Base-by-base conservation (phyloP, 2,888 invertebrate species). In the Colostygia pectinataria region DNA sequence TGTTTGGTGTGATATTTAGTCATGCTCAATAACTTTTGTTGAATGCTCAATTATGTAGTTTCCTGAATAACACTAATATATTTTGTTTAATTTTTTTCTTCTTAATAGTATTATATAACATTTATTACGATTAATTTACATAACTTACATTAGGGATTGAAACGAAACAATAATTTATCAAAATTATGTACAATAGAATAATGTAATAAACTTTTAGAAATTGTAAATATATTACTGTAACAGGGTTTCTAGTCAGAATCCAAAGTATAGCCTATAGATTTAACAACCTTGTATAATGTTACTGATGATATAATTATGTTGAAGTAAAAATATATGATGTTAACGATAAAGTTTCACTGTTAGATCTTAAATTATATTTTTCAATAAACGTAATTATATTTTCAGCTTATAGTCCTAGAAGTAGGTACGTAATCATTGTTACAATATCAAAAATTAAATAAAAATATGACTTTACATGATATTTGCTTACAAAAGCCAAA, bases 201-300 rank as follows among this genome's bases (percentile, higher is more conserved):
- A n/a, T 31, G 15, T 13, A 4, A 4, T 7, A 31, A 4, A 15
- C 6, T 9, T 6, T 20, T 63, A 60, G 58, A 63, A 65, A 39
- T 36, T 52, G 39, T 47, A 48, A 38, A 53, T 39, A 47, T 33
- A 27, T 45, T 51, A 51, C 63, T 59, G 40, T 62, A 55, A 76
- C 75, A 78, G 76, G 78, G 74, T 77, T 77, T 67, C 60, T 68
- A 43, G 48, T 57, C 65, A 66, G 71, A 74, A 76, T 74, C 75
- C 69, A 43, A 59, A 60, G 56, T 57, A 55, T 20, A 3, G 4
- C 4, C 15, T 3, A 3, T 3, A 2, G 15, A 2, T 18, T 32
- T 10, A 27, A 31, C n/a, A 31, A 14, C 31, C 31, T 31, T n/a
- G 1, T 14, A n/a, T 6, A 25, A 14, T 29, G n/a, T 8, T 8